A percentile compares a stretch with the other conserved stretches of the same genome.
phyloP scores from a whole-genome alignment of 2,113 vertebrate species.

The Leptosomus discolor region DNA sequence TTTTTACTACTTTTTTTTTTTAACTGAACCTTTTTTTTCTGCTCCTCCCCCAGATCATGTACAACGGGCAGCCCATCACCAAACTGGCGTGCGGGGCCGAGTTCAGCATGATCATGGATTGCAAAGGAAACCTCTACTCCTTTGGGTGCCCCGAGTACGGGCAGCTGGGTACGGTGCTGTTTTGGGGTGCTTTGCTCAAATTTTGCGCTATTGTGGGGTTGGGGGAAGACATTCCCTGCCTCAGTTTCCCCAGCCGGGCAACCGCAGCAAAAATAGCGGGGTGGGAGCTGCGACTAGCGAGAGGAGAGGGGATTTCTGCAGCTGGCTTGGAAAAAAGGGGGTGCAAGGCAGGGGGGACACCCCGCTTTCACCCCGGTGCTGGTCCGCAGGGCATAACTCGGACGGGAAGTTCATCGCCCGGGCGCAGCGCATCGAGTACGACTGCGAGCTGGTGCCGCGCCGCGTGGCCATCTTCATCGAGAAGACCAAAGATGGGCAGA shows the following conservation, averaged over 20 bases:
- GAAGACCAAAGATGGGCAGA: slow-evolving; percentile 94
- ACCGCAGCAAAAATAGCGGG: rapidly evolving
- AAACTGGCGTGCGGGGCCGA: slow-evolving; percentile 94
- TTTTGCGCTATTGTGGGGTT: rapidly evolving
- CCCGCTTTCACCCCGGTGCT: rapidly evolving
- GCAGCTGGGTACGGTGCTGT: slow-evolving; percentile 83
- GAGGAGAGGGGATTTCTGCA: not conserved
- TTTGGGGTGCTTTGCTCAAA: not conserved
- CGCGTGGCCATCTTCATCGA: slow-evolving; percentile 95
- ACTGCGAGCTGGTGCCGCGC: slow-evolving; percentile 92
- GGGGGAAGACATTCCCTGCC: rapidly evolving
- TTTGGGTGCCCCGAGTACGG: slow-evolving; percentile 96
- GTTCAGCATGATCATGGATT: slow-evolving; percentile 98
- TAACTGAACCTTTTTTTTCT: not conserved
- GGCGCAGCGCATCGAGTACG: slow-evolving; percentile 94
- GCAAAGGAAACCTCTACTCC: slow-evolving; percentile 96
- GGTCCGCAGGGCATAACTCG: slow-evolving; percentile 86
- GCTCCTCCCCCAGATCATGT: slow-evolving; percentile 82
- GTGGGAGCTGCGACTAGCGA: rapidly evolving
- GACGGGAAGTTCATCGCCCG: slow-evolving; percentile 96
- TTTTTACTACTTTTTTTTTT: not conserved
- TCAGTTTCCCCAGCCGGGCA: not conserved
- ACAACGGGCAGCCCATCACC: slow-evolving; percentile 95
- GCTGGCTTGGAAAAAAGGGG: not conserved
- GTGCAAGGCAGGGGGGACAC: rapidly evolving